Evolutionary conservation across 2,888 invertebrate genomes (phyloP).

Genomic region (Mesorhabditis sp.): DNA sequence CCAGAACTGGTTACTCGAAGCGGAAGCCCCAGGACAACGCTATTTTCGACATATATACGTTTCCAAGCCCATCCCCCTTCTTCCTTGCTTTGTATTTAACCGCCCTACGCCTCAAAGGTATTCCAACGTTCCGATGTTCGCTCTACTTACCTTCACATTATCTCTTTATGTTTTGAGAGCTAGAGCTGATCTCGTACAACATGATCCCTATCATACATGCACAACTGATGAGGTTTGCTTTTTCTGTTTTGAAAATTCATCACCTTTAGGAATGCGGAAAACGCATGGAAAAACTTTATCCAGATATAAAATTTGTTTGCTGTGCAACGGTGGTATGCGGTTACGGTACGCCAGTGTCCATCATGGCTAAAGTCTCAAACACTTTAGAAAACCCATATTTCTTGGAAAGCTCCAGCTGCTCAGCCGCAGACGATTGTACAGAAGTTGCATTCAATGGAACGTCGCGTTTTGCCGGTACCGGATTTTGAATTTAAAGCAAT

Average conservation of each 20-base stretch:
- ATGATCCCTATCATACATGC: not conserved
- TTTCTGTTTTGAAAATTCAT: not conserved
- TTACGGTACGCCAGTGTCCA: not conserved
- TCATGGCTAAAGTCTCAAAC: not conserved
- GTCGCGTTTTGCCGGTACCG: not conserved
- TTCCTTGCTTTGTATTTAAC: no score
- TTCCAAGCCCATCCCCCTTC: no score
- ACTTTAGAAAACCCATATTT: not conserved
- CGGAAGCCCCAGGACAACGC: no score
- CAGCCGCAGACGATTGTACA: not conserved
- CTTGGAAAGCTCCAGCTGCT: not conserved
- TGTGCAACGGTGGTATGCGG: not conserved
- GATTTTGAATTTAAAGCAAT: no score
- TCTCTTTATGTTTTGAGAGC: not conserved
- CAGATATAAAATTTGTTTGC: not conserved
- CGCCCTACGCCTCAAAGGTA: no score
- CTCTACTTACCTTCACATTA: no score
- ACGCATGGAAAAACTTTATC: not conserved
- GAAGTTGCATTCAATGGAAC: not conserved
- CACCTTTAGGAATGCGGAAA: not conserved
- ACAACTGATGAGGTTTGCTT: not conserved
- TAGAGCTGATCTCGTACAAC: not conserved
- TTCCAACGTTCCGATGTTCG: no score
- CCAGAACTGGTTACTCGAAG: no score
- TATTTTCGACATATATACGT: no score